Evolutionary conservation across 2,888 invertebrate species (phyloP), one percentile per base, ranked within the genome.

Genomic region (Agrochola macilenta): DNA sequence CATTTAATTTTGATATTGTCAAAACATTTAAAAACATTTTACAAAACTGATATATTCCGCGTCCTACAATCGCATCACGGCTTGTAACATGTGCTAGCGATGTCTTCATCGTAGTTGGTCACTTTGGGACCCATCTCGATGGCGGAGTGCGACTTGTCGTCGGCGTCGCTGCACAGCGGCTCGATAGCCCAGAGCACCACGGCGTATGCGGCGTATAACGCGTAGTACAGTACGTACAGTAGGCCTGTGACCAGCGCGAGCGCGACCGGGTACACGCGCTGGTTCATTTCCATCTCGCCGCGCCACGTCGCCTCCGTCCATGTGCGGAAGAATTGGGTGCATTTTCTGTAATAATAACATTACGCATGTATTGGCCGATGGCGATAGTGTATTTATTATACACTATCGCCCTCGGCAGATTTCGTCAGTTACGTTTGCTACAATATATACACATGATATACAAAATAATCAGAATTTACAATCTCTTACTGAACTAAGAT

Each of bases 231-330:
- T 0, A 86, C 72, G 94, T 96, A 95, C 64, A 94, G 88, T 23
- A 90, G 26, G 0, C 87, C 93, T 3, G 95, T 94, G 9, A 89
- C 12, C 2, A 76, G 54, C 3, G 92, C 95, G 43, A 95, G 92
- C 0, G 79, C 92, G 0, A 87, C 30, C 5, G 95, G 93, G 74
- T 69, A 83, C 65, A 91, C 49, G 35, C 93, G 93, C 30, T 86
- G 86, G 86, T 83, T 89, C 35, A 66, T 9, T 23, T 91, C 87
- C 9, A 69, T 5, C 20, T 91, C 92, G 39, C 78, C 58, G 76
- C 82, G 87, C 95, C 95, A 95, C 12, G 90, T 73, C 26, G 90
- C 90, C 79, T 94, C 95, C 0, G 95, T 92, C 94, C 95, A 95
- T 2, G 86, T 0, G 75, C 94, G 93, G 90, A 94, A 93, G 89